These are phyloP conservation scores for Hypomesus transpacificus DNA, from an alignment of 2,113 vertebrate genomes.

Conservation along the genomic window DNA sequence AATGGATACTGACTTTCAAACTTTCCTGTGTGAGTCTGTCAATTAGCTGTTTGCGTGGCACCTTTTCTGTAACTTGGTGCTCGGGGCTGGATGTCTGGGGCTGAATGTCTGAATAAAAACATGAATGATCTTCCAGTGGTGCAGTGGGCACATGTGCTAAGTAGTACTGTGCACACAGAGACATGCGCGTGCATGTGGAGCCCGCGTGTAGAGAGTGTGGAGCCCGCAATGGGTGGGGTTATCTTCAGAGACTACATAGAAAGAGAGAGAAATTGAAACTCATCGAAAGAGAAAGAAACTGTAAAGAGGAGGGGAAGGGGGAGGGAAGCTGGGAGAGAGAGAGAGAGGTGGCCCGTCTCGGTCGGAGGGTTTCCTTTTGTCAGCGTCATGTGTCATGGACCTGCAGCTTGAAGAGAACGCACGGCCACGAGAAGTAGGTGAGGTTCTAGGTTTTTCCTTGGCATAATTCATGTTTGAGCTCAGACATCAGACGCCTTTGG, in stretches of 20 bases:
- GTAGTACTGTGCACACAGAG: not conserved
- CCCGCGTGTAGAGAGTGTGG: not conserved
- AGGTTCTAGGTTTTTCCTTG: not conserved
- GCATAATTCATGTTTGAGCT: constrained; percentile 41
- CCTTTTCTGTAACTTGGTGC: not conserved
- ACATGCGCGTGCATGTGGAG: not conserved
- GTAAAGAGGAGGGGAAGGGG: not conserved
- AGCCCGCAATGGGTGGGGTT: constrained; percentile 1
- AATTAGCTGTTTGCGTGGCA: not conserved
- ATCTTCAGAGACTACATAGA: not conserved
- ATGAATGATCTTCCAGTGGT: no score
- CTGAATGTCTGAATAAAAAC: not conserved
- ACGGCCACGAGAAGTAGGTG: not conserved
- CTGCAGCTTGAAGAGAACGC: not conserved
- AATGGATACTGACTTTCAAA: no score
- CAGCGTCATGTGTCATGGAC: not conserved
- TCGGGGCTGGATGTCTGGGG: not conserved
- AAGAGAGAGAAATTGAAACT: no score
- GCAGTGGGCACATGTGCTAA: no score
- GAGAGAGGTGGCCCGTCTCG: constrained; percentile 1
- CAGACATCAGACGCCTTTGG: constrained; percentile 37
- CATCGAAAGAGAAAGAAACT: not conserved
- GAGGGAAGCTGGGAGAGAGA: constrained; percentile 20
- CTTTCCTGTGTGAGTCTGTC: no score
- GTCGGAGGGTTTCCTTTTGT: constrained; percentile 7